Conservation (phyloP, 2,888 invertebrate genomes). For the Reticulitermes lucifugus region DNA sequence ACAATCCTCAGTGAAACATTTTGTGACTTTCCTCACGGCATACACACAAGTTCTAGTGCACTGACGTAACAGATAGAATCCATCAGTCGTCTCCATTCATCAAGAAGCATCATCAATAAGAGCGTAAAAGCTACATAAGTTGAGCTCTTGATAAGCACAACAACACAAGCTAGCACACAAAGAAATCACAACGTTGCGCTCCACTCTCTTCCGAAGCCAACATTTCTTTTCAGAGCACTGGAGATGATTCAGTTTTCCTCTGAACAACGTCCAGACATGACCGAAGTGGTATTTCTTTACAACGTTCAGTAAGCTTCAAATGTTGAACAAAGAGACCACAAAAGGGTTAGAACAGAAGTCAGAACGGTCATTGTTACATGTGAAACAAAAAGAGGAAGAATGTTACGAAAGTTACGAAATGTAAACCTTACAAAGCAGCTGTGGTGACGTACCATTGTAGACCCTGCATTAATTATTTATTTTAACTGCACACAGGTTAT, state of each 20-base stretch:
- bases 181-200: no score
- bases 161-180: no score
- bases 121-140: no score
- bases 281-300: conserved; percentile 4
- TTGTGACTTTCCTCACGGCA: no score
- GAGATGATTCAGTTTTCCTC: not conserved
- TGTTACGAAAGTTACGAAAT: conserved; percentile 40
- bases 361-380: conserved; percentile 37
- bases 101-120: no score
- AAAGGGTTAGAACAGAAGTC: conserved; percentile 22
- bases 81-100: no score
- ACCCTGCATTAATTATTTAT: conserved; percentile 33
- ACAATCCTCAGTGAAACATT: no score
- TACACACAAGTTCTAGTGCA: no score
- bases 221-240: not conserved
- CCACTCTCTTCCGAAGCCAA: no score
- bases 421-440: conserved; percentile 13
- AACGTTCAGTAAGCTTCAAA: not conserved
- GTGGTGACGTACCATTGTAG: not conserved
- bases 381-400: conserved; percentile 34
- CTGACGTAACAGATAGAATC: no score
- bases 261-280: not conserved
- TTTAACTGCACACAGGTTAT: conserved; percentile 21
- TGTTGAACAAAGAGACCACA: conserved; percentile 28
- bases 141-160: no score